Evolutionary conservation across 2,888 invertebrate genomes (phyloP).

Genomic region (Litoditis marina): DNA sequence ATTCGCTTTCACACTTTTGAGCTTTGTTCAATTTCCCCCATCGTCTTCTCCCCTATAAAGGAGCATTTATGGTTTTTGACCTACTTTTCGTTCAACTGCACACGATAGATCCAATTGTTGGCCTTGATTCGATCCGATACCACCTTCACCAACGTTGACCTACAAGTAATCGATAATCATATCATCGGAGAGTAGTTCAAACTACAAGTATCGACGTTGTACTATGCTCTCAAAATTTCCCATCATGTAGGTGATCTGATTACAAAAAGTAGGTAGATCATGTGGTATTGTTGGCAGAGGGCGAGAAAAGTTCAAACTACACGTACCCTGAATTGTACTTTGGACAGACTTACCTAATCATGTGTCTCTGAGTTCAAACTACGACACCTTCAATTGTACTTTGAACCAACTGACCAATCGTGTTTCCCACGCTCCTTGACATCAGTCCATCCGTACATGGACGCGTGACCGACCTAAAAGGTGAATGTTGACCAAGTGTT

Average conservation of each 20-base stretch:
- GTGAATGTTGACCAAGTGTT: no score
- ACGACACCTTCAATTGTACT: no score
- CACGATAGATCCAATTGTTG: slow-evolving; percentile 67
- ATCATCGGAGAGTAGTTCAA: neutral
- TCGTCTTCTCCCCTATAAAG: neutral
- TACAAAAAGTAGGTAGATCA: no score
- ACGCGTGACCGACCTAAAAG: slow-evolving; percentile 20
- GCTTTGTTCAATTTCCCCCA: slow-evolving; percentile 5
- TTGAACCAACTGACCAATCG: slow-evolving; percentile 65
- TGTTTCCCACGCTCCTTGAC: slow-evolving; percentile 18
- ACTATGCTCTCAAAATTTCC: no score
- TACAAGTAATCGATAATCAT: neutral
- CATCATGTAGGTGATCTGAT: no score
- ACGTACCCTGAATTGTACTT: no score
- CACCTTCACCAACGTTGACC: slow-evolving; percentile 13
- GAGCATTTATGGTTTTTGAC: neutral
- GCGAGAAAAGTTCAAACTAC: no score
- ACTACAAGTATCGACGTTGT: slow-evolving; percentile 61
- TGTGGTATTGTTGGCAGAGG: no score
- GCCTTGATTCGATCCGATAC: slow-evolving; percentile 63
- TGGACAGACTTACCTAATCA: no score
- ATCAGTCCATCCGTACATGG: slow-evolving; percentile 29
- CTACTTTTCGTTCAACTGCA: slow-evolving; percentile 63
- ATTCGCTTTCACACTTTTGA: no score
- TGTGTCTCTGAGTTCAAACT: no score